Base-by-base conservation (phyloP, 2,797 vertebrate species). In the Paedocypris micromegethes region DNA sequence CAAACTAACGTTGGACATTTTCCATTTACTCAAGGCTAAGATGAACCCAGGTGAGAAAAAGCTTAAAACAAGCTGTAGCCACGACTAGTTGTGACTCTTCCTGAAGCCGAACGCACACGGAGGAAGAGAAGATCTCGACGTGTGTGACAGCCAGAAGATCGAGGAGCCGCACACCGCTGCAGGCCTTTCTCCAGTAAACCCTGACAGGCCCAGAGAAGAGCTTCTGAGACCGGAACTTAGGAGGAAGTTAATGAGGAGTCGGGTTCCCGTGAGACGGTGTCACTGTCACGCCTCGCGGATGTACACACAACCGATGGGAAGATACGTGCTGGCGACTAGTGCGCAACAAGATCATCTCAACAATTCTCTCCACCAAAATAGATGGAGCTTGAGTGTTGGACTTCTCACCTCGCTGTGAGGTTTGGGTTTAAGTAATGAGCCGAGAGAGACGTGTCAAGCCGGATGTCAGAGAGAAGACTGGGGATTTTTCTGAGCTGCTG, bases 381-480 rank as follows among this genome's bases (percentile, higher is more conserved):
- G 58, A 49, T 8, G 55, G 2, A 5, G 37, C 2, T 8, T 52
- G 66, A 53, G 9, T 64, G 51, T 40, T 40, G 4, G 3, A 39
- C 40, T 52, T 49, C 41, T 40, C 3, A 45, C 4, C 53, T 63
- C 5, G 40, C 45, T 48, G 59, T 59, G 64, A 39, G 37, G 54
- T 56, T 70, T 53, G 45, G 4, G 57, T 70, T 70, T 64, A 56
- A 53, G 61, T 64, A 70, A 70, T 56, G 46, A 63, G 23, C 51
- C 23, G 23, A 23, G 23, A 23, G 23, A 70, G 60, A 63, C 2
- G 3, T 69, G 68, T 70, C 60, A 63, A 64, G 68, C 0, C n/a
- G 50, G 60, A 51, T 64, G 46, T 64, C 68, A 57, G 52, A 62
- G 40, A 57, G 53, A 6, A 70, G 62, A 55, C 51, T 56, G 61